Evolutionary conservation across 1,140 invertebrate species (phyloP).

Genomic region (Meloidogyne floridensis): DNA sequence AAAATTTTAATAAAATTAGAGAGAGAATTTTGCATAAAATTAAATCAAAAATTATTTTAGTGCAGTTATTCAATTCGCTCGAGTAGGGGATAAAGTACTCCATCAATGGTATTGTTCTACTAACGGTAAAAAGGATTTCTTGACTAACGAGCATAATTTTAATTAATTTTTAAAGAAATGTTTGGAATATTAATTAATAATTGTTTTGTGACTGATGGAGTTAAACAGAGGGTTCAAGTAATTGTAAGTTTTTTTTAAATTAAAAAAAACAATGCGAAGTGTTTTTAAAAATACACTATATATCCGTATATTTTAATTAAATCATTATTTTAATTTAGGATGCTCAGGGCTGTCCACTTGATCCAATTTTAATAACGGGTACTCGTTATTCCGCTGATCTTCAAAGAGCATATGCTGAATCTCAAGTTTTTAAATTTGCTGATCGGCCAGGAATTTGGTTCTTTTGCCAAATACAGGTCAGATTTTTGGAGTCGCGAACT

Average conservation of each 20-base stretch:
- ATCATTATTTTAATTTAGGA: slow-evolving; percentile 17
- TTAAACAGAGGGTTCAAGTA: slow-evolving; percentile 54
- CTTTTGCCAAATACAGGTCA: slow-evolving; percentile 61
- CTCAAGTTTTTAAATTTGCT: slow-evolving; percentile 59
- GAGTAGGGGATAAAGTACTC: slow-evolving; percentile 60
- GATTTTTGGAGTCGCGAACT: too few species aligned
- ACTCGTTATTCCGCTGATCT: slow-evolving; percentile 62
- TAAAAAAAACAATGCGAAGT: not conserved
- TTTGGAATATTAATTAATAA: slow-evolving; percentile 63
- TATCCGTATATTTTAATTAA: too few species aligned
- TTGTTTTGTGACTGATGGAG: slow-evolving; percentile 65
- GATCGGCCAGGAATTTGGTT: slow-evolving; percentile 64
- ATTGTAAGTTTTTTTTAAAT: slow-evolving; percentile 35
- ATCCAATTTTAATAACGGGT: slow-evolving; percentile 61
- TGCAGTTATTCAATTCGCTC: slow-evolving; percentile 59
- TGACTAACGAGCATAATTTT: not conserved
- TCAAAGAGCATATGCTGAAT: slow-evolving; percentile 63
- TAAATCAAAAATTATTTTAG: not conserved
- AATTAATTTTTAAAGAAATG: slow-evolving; percentile 52
- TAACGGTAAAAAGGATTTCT: slow-evolving; percentile 2
- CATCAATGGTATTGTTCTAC: slow-evolving; percentile 65
- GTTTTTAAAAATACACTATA: too few species aligned
- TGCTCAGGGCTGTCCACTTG: slow-evolving; percentile 55
- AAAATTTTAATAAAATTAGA: not conserved
- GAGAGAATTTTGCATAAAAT: not conserved